Base-by-base conservation (phyloP, 2,113 vertebrate genomes). In the Mystacornis crossleyi region DNA sequence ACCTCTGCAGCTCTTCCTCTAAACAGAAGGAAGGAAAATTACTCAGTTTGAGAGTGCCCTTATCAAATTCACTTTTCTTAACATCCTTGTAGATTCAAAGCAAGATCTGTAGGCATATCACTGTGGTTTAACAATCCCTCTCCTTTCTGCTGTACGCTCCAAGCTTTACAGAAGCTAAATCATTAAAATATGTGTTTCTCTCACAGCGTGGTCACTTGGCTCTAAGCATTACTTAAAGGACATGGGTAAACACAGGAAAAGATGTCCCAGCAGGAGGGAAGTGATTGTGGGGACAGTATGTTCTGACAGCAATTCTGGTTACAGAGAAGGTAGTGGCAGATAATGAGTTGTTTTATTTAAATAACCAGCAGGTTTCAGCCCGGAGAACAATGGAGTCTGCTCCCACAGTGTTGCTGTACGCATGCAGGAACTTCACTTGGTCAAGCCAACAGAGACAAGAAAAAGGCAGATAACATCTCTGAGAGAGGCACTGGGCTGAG, bases 261-360 rank as follows among this genome's bases (percentile, higher is more conserved):
- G 94, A 91, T 73, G 58, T 82, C 90, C 50, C 95, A 88, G 93
- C 38, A 78, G 92, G 95, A 94, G 85, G 58, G 73, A 93, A 94
- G 91, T 93, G 91, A 81, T 93, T 96, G 78, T 64, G 45, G 36
- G 95, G 89, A 94, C 45, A 12, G 74, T 61, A 87, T 81, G 84
- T 94, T 89, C 96, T 81, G 83, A 96, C 87, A 95, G 69, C 80
- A 94, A 89, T 88, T 95, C 81, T 51, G 40, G 73, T 87, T 94
- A 60, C 70, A 65, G 70, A 94, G 83, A 66, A 89, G 83, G 78
- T 61, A 89, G 79, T 58, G 4, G 3, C 84, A 69, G 89, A 93
- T 89, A 97, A 96, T 9, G 15, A 94, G 60, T 73, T 81, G 79
- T 85, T 97, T 95, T 94, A 90, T 94, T 92, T 95, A 87, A 96